Conservation (phyloP, 2,113 vertebrate genomes). For the Hemiprocne comata region DNA sequence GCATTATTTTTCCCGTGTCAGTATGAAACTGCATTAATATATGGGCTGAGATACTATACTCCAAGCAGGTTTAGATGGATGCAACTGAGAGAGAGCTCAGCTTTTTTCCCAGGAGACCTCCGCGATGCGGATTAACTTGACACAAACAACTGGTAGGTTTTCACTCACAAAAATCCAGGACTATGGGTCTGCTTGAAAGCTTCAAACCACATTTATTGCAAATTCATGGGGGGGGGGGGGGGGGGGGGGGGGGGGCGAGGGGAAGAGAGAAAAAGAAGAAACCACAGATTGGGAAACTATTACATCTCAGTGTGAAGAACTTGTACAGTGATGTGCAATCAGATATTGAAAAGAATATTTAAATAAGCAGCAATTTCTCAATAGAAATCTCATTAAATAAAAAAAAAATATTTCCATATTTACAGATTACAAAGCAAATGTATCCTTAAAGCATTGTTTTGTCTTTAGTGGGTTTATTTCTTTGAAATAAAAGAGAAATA, state of each 20-base stretch:
- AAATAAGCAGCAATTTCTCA: constrained; percentile 64
- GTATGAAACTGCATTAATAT: not conserved
- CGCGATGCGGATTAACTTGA: constrained; percentile 19
- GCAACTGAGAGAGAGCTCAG: not conserved
- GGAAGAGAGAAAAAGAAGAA: constrained; percentile 44
- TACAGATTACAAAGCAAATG: constrained; percentile 74
- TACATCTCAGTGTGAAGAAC: constrained; percentile 62
- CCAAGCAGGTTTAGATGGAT: not conserved
- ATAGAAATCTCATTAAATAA: constrained; percentile 74
- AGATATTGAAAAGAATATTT: constrained; percentile 59
- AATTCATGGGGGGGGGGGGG: constrained; percentile 58
- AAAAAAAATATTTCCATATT: constrained; percentile 80
- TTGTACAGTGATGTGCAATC: constrained; percentile 48
- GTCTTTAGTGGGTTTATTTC: constrained; percentile 12
- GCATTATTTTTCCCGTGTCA: not conserved
- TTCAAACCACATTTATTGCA: constrained; percentile 76
- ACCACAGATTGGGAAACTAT: constrained; percentile 56
- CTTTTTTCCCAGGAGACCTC: not conserved
- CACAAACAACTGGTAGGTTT: not conserved
- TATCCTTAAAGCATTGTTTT: constrained; percentile 60
- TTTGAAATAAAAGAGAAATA: constrained; percentile 44
- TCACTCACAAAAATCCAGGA: constrained; percentile 45
- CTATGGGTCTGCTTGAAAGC: constrained; percentile 51
- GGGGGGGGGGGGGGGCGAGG: too few relatives aligned
- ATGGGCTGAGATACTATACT: not conserved